Evolutionary conservation across 2,888 invertebrate species (phyloP), one percentile per base, ranked within the genome.

Genomic region (Drosophila vallismaia): DNA sequence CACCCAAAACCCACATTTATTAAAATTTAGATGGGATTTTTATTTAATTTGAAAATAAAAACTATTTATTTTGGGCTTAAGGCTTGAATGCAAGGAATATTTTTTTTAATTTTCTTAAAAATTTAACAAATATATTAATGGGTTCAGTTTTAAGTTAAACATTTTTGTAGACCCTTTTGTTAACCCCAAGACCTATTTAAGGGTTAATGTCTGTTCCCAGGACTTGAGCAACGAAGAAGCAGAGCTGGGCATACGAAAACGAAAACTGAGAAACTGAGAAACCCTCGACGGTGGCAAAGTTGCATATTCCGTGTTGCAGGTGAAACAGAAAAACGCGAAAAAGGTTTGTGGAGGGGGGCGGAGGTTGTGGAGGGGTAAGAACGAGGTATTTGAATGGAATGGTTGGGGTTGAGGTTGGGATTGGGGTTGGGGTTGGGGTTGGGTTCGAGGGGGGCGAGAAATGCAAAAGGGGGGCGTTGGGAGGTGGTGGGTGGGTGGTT

Each of bases 271-370:
- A 36, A 38, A 42, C 28, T 49, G 48, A 69, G 57, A 62, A 62
- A 51, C 67, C 67, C 67, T 67, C 53, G 26, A 67, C 69, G 46
- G 69, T 69, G 38, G 58, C 56, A 69, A 36, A 42, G 70, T 55
- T 69, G 63, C 63, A 67, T 56, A 68, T 56, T 68, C 70, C 57
- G 67, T 46, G 60, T 57, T 56, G 70, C 69, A 57, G 67, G 67
- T 69, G 69, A 67, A 70, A 49, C 60, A 45, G 40, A 45, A 58
- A 24, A 44, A 44, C 44, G 44, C 44, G 24, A 9, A 46, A 19
- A 14, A 33, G 33, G 55, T 57, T 52, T 52, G 53, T 42, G 46
- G 51, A 58, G 42, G 44, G 49, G 60, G 59, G 36, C 59, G 70
- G 50, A 33, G 12, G 38, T 14, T 14, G 14, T 14, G 12, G 38